Base-by-base conservation (phyloP, 2,888 invertebrate species). In the Folsomia candida region DNA sequence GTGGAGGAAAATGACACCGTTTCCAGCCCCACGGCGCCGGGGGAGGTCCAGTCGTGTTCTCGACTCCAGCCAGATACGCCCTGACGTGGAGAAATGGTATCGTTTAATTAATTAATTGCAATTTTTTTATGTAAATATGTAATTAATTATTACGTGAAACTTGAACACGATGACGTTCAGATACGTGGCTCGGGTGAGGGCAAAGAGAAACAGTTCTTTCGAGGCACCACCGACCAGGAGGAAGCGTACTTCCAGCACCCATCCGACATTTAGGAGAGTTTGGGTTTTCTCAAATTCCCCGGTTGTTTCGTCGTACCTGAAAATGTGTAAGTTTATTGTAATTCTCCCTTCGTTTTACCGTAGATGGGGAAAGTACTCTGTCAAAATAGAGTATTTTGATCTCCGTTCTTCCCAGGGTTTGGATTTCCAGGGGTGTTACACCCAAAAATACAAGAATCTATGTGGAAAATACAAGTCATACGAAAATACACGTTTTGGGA, bases 81-180 rank as follows among this genome's bases (percentile, higher is more conserved):
- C 74, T 73, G 37, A 2, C 2, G 25, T n/a, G n/a, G n/a, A 26
- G 11, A 26, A 27, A 26, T 20, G 51, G 27, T 22, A 6, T 24
- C 22, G 61, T 11, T 27, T 68, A 24, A 58, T 11, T 47, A 47
- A 47, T 47, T 47, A 47, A 11, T 11, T 11, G 47, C 47, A 47
- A 11, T 18, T 47, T n/a, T n/a, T n/a, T n/a, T n/a, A n/a, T n/a
- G n/a, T n/a, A 47, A 47, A 47, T 11, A 9, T 11, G 47, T 9
- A 9, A n/a, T 11, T 47, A 47, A 47, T 29, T 62, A 6, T 1
- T 71, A 73, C 76, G 69, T 72, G 66, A 27, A 67, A 74, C 20
- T 71, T 68, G 67, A 66, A 76, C 0, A 76, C 70, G 54, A 72
- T 69, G 3, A 76, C 60, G 51, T 76, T 76, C 11, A 72, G 62